Evolutionary conservation across 2,113 vertebrate species (phyloP).

Genomic region (Cebidichthys violaceus): DNA sequence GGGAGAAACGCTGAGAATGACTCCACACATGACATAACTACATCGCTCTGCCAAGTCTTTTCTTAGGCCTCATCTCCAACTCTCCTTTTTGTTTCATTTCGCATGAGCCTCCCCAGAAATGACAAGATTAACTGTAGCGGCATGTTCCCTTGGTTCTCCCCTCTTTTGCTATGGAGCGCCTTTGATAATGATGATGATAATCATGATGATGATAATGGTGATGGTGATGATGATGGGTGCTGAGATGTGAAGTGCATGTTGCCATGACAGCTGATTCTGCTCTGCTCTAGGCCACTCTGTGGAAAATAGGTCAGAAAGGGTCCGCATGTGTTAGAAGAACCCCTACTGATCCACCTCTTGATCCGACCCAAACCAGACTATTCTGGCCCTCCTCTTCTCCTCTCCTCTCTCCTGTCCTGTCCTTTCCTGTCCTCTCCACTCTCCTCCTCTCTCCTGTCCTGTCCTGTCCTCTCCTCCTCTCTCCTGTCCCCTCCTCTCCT

Average conservation of each 20-base stretch:
- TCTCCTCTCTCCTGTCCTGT: neutral
- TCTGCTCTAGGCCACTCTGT: slow-evolving; percentile 39
- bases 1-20: slow-evolving; percentile 57
- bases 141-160: slow-evolving; percentile 61
- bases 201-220: slow-evolving; percentile 49
- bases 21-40: slow-evolving; percentile 67
- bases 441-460: neutral
- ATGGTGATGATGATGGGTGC: slow-evolving; percentile 58
- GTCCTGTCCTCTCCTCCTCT: neutral
- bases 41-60: slow-evolving; percentile 63
- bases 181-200: slow-evolving; percentile 55
- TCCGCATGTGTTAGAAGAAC: slow-evolving; percentile 60
- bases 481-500: neutral
- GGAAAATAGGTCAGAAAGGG: slow-evolving; percentile 59
- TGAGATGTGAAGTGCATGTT: slow-evolving; percentile 74
- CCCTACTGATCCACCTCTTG: slow-evolving; percentile 22
- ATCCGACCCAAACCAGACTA: neutral
- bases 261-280: slow-evolving; percentile 70
- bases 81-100: slow-evolving; percentile 55
- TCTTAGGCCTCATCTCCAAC: slow-evolving; percentile 64
- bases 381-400: neutral
- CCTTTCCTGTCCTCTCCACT: neutral
- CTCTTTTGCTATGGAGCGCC: slow-evolving; percentile 33
- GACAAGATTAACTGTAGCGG: slow-evolving; percentile 50
- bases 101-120: slow-evolving; percentile 67